Evolutionary conservation across 2,888 invertebrate genomes (phyloP).

Genomic region (Adineta ricciae): DNA sequence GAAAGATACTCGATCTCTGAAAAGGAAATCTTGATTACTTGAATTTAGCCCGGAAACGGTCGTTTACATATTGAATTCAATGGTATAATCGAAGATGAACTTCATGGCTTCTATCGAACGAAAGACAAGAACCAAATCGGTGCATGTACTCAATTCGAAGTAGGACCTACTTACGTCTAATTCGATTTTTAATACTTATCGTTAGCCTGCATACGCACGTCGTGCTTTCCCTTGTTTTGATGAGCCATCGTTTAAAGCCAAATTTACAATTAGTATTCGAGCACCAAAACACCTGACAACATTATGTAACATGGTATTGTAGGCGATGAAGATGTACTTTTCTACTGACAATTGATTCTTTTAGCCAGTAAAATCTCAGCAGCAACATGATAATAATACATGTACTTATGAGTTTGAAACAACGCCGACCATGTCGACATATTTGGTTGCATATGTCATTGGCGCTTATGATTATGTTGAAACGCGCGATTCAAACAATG

Average conservation of each 20-base stretch:
- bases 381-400: background rate
- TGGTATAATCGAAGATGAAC: slow-evolving; percentile 21
- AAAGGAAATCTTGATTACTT: background rate
- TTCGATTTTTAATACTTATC: background rate
- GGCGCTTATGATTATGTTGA: slow-evolving; percentile 90
- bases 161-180: too few species aligned
- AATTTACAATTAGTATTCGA: slow-evolving; percentile 69
- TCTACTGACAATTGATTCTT: background rate
- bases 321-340: background rate
- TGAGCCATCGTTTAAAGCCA: slow-evolving; percentile 75
- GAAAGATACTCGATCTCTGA: background rate
- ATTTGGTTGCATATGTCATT: slow-evolving; percentile 80
- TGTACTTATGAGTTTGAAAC: slow-evolving; percentile 62
- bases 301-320: slow-evolving; percentile 73
- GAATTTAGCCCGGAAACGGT: slow-evolving; percentile 2
- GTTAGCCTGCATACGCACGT: slow-evolving; percentile 55
- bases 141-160: slow-evolving; percentile 31
- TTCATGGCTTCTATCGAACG: slow-evolving; percentile 25
- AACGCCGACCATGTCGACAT: slow-evolving; percentile 87
- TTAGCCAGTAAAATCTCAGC: slow-evolving; percentile 15
- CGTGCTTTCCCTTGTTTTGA: slow-evolving; percentile 82
- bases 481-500: slow-evolving; percentile 68
- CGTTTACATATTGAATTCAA: slow-evolving; percentile 23
- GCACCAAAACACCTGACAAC: slow-evolving; percentile 70
- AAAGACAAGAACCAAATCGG: background rate